Evolutionary conservation across 2,888 invertebrate species (phyloP), one percentile per base, ranked within the genome.

Genomic region (Callyntrura sp.): DNA sequence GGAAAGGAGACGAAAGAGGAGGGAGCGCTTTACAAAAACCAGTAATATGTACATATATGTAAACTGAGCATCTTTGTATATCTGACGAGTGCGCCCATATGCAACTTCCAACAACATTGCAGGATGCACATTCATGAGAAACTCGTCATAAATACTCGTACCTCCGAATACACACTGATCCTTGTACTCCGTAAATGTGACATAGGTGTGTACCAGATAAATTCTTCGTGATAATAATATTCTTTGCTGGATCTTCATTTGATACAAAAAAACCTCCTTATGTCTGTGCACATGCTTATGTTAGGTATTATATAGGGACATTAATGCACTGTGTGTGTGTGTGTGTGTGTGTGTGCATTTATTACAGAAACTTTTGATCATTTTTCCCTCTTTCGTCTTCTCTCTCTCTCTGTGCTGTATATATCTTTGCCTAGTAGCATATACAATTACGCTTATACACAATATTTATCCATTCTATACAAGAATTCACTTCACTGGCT

Each of bases 181-280:
- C 35, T 35, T n/a, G 65, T 4, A 28, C 28, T 68, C 68, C 35
- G n/a, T 76, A 48, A 55, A 70, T 84, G 85, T 48, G 43, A 85
- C 51, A 76, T 78, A 85, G 85, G 85, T 85, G 73, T 76, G 85
- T 28, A 62, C 45, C 14, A 85, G 76, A 45, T 62, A 85, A 85
- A 85, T 85, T 73, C 76, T 62, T 85, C 51, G 57, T 76, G 76
- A 35, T 55, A 76, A 85, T 76, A 60, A 76, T 85, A 70, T 70
- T 51, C 68, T 65, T 55, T 55, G 12, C 70, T 70, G 35, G 55
- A 84, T 62, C 85, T 85, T 62, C 45, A 73, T 78, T 70, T 78
- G 85, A 60, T 76, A 14, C 51, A 43, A 45, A 51, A 43, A 45
- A 51, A 11, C 12, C 14, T n/a, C 9, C 9, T n/a, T 14, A 12